Percentiles rank a stretch among this genome's conserved stretches.
Evolutionary conservation across 1,140 invertebrate genomes (phyloP).

Genomic region (Drosophila orena): DNA sequence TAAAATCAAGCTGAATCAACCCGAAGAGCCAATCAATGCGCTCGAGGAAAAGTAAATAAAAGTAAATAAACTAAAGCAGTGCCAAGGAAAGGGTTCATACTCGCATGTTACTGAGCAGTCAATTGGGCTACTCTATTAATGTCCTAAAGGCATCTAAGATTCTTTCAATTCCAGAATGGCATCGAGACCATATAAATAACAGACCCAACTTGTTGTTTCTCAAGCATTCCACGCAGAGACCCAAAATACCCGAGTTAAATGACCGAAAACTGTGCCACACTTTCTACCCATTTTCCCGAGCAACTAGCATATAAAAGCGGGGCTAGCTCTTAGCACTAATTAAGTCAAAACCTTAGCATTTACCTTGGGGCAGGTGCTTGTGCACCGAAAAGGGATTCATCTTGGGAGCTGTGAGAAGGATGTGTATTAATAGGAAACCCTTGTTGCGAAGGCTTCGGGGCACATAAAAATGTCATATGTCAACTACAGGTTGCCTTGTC

Average conservation of each 20-base stretch:
- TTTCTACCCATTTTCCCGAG: slow-evolving; percentile 45
- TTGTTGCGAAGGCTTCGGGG: slow-evolving; percentile 53
- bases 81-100: no score
- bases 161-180: background rate
- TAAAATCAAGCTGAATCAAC: slow-evolving; percentile 11
- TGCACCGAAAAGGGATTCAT: slow-evolving; percentile 13
- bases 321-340: slow-evolving; percentile 67
- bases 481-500: slow-evolving; percentile 71
- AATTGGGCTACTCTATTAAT: background rate
- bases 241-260: slow-evolving; percentile 46
- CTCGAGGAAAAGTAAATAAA: background rate
- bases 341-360: slow-evolving; percentile 79
- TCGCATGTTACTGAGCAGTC: no score
- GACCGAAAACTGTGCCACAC: slow-evolving; percentile 61
- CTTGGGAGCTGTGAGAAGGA: slow-evolving; percentile 25
- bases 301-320: slow-evolving; percentile 48
- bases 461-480: slow-evolving; percentile 82
- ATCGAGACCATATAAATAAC: slow-evolving; percentile 4
- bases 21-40: slow-evolving; percentile 16
- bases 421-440: slow-evolving; percentile 70
- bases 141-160: background rate
- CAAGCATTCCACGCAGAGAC: slow-evolving; percentile 1
- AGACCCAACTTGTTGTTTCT: slow-evolving; percentile 11
- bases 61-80: no score
- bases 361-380: slow-evolving; percentile 60